Evolutionary conservation across 2,113 vertebrate species (phyloP).

Genomic region (Muscicapa adusta): DNA sequence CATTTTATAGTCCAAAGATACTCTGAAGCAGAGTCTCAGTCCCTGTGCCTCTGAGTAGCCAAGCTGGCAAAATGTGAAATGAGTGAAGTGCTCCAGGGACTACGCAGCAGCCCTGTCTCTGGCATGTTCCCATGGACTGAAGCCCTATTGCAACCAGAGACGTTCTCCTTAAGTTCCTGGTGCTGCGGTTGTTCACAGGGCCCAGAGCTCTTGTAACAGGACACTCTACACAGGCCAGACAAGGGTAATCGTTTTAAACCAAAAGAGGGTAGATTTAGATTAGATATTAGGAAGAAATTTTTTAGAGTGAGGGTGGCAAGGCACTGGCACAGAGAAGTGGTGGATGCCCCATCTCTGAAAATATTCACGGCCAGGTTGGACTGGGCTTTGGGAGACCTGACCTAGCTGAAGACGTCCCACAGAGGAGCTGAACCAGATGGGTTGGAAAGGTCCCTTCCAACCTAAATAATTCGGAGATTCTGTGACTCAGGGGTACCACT

Average conservation of each 20-base stretch:
- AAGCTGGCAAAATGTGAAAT: neutral
- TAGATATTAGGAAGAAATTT: neutral
- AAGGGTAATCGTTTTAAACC: neutral
- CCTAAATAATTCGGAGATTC: neutral
- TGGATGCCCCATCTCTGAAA: neutral
- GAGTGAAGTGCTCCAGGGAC: neutral
- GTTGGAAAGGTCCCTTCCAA: neutral
- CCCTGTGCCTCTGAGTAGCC: neutral
- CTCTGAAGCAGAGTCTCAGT: neutral
- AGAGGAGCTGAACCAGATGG: neutral
- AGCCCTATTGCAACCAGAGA: neutral
- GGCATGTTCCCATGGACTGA: neutral
- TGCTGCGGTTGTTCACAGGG: neutral
- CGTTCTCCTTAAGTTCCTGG: fast-evolving
- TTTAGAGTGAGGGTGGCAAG: neutral
- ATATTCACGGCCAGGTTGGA: neutral
- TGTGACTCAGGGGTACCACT: neutral
- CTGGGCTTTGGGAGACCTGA: neutral
- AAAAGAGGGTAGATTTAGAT: neutral
- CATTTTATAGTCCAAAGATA: neutral
- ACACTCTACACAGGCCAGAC: neutral
- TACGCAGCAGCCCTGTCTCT: neutral
- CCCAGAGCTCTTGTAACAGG: neutral
- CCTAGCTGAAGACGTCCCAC: neutral
- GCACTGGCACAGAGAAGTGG: neutral